Evolutionary conservation across 2,888 invertebrate species (phyloP), one percentile per base, ranked within the genome.

Genomic region (Phorcus lineatus): DNA sequence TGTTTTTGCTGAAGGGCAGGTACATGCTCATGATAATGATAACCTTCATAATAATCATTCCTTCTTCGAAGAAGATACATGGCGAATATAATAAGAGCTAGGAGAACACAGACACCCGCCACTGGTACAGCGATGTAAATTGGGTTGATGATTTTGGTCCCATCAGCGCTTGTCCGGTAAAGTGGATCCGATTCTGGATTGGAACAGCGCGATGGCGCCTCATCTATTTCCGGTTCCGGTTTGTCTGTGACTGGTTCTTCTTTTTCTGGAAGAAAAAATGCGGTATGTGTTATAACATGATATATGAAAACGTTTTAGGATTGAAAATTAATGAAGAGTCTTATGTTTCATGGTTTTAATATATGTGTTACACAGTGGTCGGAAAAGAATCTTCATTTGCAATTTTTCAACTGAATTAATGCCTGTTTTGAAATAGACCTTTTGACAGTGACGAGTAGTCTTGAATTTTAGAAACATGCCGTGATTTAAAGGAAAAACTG

Each of bases 111-210:
- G 2, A 92, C 90, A 1, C 93, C 93, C 0, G 92, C 92, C 16
- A 92, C 90, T 0, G 93, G 91, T 7, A 93, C 92, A 0, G 91
- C 92, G 53, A 93, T 91, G 84, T 92, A 92, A 31, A 93, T 90
- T 2, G 93, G 93, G 86, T 92, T 93, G 74, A 92, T 88, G 67
- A 89, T 87, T 76, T 85, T 87, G 17, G 85, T 77, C 16, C 52
- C 74, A 13, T 62, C 75, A 13, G 67, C 22, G 22, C 66, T 67
- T 22, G 66, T 53, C 47, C 76, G 19, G 76, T 54, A 76, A 28
- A 55, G 24, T 2, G 76, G 76, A 76, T 66, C 52, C 9, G 62
- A 36, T 53, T 80, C 76, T n/a, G 74, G 19, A 47, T 74, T 74
- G 6, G 54, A 22, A 74, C 79, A 79, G 22, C 81, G 54, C 53